Evolutionary conservation across 2,113 vertebrate species (phyloP).

Genomic region (Thamnaconus septentrionalis): DNA sequence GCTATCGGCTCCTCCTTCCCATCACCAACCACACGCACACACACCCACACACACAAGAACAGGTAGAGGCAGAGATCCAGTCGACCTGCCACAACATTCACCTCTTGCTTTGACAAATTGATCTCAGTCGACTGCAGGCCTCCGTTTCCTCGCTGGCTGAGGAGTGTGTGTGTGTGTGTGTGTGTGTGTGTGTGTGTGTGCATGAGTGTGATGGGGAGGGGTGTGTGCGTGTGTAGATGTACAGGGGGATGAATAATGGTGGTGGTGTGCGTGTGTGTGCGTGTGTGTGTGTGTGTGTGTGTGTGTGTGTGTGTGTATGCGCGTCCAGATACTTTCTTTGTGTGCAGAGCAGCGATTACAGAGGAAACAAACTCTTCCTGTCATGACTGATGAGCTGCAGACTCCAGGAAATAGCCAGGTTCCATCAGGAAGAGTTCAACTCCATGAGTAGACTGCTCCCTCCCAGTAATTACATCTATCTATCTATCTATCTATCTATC

Average conservation of each 20-base stretch:
- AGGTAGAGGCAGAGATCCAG: slow-evolving; percentile 53
- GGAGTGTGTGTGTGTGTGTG: neutral
- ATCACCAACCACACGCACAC: neutral
- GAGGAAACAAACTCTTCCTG: neutral
- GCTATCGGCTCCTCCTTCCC: too few relatives aligned
- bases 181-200: too few relatives aligned
- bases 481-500: slow-evolving; percentile 9
- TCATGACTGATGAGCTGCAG: slow-evolving; percentile 56
- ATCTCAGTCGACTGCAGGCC: slow-evolving; percentile 33
- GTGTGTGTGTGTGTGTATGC: neutral
- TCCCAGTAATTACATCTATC: slow-evolving; percentile 45
- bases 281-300: slow-evolving; percentile 1
- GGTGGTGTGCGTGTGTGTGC: neutral
- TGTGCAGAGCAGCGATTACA: too few relatives aligned
- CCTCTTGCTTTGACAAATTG: slow-evolving; percentile 62
- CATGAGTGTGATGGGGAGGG: too few relatives aligned
- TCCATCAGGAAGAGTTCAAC: slow-evolving; percentile 50
- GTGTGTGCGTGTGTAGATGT: too few relatives aligned
- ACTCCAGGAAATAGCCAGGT: slow-evolving; percentile 45
- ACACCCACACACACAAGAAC: slow-evolving; percentile 51
- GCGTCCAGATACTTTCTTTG: slow-evolving; percentile 22
- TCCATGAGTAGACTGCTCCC: slow-evolving; percentile 51
- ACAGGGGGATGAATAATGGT: neutral
- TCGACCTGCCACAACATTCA: slow-evolving; percentile 56
- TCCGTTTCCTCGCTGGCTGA: slow-evolving; percentile 15